phyloP scores from a whole-genome alignment of 2,113 vertebrate species.

The Pterocles gutturalis region DNA sequence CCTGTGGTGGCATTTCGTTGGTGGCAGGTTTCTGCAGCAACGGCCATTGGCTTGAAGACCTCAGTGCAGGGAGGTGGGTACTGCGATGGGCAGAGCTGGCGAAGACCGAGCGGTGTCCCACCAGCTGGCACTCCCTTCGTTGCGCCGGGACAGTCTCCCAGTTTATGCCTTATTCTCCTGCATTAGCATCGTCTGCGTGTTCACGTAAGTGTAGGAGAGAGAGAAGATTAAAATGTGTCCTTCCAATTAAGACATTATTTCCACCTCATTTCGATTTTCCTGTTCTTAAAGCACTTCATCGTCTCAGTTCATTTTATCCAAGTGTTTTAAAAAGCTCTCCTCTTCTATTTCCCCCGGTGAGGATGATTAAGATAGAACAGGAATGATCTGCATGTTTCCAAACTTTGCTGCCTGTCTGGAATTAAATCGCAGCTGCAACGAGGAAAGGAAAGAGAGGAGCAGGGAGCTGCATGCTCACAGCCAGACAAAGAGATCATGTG shows the following conservation, averaged over 20 bases:
- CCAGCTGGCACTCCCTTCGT: background rate
- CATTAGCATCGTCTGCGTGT: background rate
- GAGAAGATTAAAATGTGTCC: constrained; percentile 60
- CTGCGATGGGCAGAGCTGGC: fast-evolving
- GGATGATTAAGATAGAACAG: constrained; percentile 53
- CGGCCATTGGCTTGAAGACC: background rate
- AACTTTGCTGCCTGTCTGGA: constrained; percentile 62
- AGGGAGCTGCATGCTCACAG: background rate
- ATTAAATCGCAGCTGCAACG: background rate
- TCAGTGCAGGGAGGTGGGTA: background rate
- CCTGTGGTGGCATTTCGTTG: fast-evolving
- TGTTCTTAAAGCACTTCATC: constrained; percentile 47
- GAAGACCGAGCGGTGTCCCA: fast-evolving
- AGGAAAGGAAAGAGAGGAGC: background rate
- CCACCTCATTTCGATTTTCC: constrained; percentile 66
- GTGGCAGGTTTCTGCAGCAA: background rate
- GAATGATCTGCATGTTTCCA: constrained; percentile 57
- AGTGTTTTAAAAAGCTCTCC: constrained; percentile 40
- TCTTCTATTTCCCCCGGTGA: constrained; percentile 52
- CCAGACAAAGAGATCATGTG: background rate
- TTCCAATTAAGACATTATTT: constrained; percentile 68
- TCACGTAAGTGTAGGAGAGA: background rate
- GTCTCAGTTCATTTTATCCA: constrained; percentile 47
- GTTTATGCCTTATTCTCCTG: background rate
- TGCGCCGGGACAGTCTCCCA: background rate